These are phyloP conservation scores for Sinosuthora webbiana DNA, from an alignment of 2,113 vertebrate genomes.

Conservation along the genomic window DNA sequence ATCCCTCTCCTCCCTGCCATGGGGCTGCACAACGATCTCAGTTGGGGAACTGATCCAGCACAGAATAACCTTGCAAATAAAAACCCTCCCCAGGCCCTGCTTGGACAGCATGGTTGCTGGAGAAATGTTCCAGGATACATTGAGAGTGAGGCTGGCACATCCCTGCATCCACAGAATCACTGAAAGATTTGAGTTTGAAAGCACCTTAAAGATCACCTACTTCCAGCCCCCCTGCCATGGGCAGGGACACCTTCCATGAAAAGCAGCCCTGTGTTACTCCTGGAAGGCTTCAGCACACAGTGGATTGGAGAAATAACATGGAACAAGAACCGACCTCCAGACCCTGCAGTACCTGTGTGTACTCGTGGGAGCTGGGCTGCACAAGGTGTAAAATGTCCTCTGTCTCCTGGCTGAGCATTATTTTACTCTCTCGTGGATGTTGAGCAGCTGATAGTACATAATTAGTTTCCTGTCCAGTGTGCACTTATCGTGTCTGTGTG, in stretches of 20 bases:
- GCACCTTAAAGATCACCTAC: neutral
- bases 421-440: neutral
- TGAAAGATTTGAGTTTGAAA: neutral
- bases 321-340: neutral
- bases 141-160: neutral
- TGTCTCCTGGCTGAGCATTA: neutral
- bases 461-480: neutral
- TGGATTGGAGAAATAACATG: neutral
- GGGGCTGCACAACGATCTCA: neutral
- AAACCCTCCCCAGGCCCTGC: neutral
- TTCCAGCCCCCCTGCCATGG: neutral
- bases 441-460: neutral
- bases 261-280: neutral
- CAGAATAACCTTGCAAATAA: neutral
- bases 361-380: neutral
- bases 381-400: neutral
- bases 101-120: accelerated
- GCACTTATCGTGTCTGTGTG: neutral
- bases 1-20: neutral
- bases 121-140: neutral
- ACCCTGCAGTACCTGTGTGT: neutral
- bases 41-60: neutral
- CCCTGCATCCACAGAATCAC: neutral
- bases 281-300: neutral
- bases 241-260: neutral